Conservation (phyloP, 2,113 vertebrate genomes). For the Halcyon malimbica region DNA sequence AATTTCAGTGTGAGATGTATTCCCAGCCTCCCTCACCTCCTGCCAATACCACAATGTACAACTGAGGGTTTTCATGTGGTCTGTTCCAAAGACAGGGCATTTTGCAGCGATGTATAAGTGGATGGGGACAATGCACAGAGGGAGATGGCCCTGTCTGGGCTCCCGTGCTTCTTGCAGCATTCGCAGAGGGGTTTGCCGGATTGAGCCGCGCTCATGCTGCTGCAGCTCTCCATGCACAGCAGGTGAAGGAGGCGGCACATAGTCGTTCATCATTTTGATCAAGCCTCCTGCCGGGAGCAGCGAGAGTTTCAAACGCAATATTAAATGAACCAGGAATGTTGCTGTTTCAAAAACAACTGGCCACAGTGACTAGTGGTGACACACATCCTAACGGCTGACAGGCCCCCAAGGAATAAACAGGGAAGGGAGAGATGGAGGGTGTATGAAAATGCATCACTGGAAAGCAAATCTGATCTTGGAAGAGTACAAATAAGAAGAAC, state of each 20-base stretch:
- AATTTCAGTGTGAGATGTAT: neutral
- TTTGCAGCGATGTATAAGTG: neutral
- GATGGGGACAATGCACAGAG: neutral
- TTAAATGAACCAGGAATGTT: neutral
- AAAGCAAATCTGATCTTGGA: neutral
- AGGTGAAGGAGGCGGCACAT: neutral
- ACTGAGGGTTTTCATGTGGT: neutral
- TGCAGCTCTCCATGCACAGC: rapidly evolving
- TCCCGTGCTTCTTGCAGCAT: neutral
- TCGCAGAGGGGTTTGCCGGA: neutral
- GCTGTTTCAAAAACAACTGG: neutral
- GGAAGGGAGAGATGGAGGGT: neutral
- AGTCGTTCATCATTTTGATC: neutral
- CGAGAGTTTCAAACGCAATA: neutral
- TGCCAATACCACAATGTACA: rapidly evolving
- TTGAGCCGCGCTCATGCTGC: rapidly evolving
- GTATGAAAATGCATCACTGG: neutral
- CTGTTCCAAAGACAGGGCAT: neutral
- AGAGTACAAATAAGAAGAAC: neutral
- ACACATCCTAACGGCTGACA: rapidly evolving
- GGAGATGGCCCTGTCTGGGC: neutral
- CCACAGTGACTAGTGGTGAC: neutral
- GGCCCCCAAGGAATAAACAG: neutral
- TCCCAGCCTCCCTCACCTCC: neutral
- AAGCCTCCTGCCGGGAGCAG: neutral